Evolutionary conservation across 2,113 vertebrate genomes (phyloP), one percentile per base, ranked within the genome.

Genomic region (Nesoenas mayeri): DNA sequence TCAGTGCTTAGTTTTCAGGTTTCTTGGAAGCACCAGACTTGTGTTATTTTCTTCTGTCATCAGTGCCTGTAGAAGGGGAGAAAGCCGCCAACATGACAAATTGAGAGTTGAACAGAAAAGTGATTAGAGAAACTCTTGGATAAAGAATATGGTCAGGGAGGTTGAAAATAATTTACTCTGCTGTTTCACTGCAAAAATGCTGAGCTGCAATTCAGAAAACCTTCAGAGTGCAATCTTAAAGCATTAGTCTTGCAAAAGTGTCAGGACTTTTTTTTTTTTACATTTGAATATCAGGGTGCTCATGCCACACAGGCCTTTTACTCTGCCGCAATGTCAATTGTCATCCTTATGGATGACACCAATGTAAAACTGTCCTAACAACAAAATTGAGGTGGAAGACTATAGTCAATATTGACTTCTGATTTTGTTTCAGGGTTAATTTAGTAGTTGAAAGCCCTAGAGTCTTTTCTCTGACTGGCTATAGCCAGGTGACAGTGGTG

Each of bases 11-110:
- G 26, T 77, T 95, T 90, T 91, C 87, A 91, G 38, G 94, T 70
- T 20, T 24, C 53, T 86, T 95, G 44, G 5, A 74, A 94, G 70
- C 29, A n/a, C 92, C 94, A 95, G 74, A 64, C 58, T 56, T 89
- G 72, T 44, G 26, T 91, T 96, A 85, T 95, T 97, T 96, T 89
- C 81, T 94, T 92, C 75, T 92, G 56, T 97, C 95, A 90, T 97
- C 66, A 26, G 56, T 93, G 90, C 87, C 79, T 93, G 85, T 48
- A 61, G 71, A 31, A 87, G 54, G 12, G 79, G 56, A 92, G 94
- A 89, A 91, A 88, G 80, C 9, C 19, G 80, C 93, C 93, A 97
- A 89, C 40, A 32, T 28, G 85, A 89, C 3, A 25, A 92, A 81
- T 38, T 79, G 77, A 10, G 56, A 93, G 72, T 80, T 94, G 73